A percentile compares a stretch with the other conserved stretches of the same genome.
Evolutionary conservation across 1,140 invertebrate species (phyloP).

Genomic region (Palaemon carinicauda): DNA sequence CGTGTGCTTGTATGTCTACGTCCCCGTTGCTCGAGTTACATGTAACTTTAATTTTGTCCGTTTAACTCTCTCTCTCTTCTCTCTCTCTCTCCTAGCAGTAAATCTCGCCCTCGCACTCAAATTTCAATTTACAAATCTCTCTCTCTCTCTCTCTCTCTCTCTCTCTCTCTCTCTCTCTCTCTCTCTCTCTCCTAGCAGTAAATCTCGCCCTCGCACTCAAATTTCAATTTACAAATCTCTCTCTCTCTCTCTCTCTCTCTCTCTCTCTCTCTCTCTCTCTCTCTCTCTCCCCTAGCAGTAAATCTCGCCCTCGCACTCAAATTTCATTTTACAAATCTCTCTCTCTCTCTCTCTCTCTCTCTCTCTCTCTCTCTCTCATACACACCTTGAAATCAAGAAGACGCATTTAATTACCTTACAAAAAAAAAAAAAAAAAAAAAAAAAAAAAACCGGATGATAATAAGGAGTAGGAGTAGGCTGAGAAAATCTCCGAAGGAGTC

Average conservation of each 20-base stretch:
- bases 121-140: background rate
- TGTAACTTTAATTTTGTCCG: no score
- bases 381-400: background rate
- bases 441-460: background rate
- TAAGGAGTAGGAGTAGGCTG: no score
- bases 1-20: background rate
- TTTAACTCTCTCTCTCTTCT: no score
- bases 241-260: background rate
- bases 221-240: background rate
- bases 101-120: background rate
- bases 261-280: background rate
- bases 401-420: no score
- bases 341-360: background rate
- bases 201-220: background rate
- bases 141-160: slow-evolving; percentile 19
- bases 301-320: background rate
- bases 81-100: no score
- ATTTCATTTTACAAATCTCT: background rate
- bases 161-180: background rate
- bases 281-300: background rate
- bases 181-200: background rate
- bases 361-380: background rate
- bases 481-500: background rate
- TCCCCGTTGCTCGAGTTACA: no score
- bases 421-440: background rate